phyloP scores from a whole-genome alignment of 1,140 invertebrate species.

The Adelges cooleyi region DNA sequence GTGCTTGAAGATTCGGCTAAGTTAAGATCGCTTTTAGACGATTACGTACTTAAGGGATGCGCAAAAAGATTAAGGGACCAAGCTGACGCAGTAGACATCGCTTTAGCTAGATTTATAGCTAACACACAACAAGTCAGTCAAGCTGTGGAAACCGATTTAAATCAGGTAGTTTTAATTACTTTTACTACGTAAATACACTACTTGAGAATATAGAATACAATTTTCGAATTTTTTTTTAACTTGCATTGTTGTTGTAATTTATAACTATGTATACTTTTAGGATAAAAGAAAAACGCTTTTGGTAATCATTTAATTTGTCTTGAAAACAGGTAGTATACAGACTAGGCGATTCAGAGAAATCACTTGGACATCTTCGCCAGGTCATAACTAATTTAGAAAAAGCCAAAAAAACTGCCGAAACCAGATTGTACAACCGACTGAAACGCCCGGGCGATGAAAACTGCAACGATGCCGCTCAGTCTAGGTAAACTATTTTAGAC shows the following conservation, averaged over 20 bases:
- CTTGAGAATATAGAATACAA: no score
- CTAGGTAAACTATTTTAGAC: conserved; percentile 41
- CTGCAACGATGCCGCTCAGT: conserved; percentile 55
- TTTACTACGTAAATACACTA: no score
- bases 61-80: conserved; percentile 58
- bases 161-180: conserved; percentile 39
- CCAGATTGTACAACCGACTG: conserved; percentile 56
- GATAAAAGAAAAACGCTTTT: no score
- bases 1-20: conserved; percentile 40
- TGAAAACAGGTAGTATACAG: conserved; percentile 45
- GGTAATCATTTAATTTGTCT: conserved; percentile 31
- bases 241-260: no score
- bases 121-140: conserved; percentile 53
- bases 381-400: conserved; percentile 53
- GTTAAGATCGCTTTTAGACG: conserved; percentile 49
- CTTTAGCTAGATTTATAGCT: conserved; percentile 47
- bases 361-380: conserved; percentile 49
- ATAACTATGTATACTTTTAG: no score
- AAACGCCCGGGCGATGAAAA: conserved; percentile 55
- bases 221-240: no score
- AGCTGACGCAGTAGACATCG: conserved; percentile 56
- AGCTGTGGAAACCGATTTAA: conserved; percentile 53
- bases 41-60: conserved; percentile 47
- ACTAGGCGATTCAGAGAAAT: conserved; percentile 55
- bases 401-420: conserved; percentile 65